Evolutionary conservation across 2,888 invertebrate species (phyloP).

Genomic region (Monochamus alternatus): DNA sequence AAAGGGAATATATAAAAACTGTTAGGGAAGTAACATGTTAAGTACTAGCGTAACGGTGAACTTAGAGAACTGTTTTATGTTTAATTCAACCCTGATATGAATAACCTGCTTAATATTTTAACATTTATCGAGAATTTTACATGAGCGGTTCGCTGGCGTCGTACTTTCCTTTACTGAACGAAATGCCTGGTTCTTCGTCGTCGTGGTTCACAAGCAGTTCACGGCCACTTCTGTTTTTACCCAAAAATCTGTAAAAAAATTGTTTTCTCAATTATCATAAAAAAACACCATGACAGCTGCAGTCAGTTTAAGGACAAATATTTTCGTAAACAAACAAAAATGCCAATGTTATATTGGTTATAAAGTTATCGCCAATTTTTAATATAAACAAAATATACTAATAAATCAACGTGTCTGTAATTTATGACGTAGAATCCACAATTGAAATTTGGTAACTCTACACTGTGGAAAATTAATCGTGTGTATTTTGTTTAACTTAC

Average conservation of each 20-base stretch:
- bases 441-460: no score
- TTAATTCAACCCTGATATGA: slow-evolving; percentile 1
- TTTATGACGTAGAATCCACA: no score
- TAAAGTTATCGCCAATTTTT: no score
- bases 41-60: not conserved
- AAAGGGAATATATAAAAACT: not conserved
- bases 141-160: slow-evolving; percentile 50
- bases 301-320: not conserved
- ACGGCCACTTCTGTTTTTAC: slow-evolving; percentile 68
- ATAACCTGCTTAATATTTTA: not conserved
- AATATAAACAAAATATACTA: no score
- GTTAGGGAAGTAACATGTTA: not conserved
- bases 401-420: no score
- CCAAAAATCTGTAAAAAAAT: slow-evolving; percentile 67
- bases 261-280: no score
- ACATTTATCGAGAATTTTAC: slow-evolving; percentile 34
- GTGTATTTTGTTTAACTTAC: no score
- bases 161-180: slow-evolving; percentile 59
- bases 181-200: slow-evolving; percentile 68
- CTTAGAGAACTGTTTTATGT: not conserved
- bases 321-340: not conserved
- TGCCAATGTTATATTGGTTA: not conserved
- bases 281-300: no score
- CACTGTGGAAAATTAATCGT: no score
- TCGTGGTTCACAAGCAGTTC: slow-evolving; percentile 68